Evolutionary conservation across 1,140 invertebrate genomes (phyloP), one percentile per base, ranked within the genome.

Genomic region (Leptonema lineaticorne): DNA sequence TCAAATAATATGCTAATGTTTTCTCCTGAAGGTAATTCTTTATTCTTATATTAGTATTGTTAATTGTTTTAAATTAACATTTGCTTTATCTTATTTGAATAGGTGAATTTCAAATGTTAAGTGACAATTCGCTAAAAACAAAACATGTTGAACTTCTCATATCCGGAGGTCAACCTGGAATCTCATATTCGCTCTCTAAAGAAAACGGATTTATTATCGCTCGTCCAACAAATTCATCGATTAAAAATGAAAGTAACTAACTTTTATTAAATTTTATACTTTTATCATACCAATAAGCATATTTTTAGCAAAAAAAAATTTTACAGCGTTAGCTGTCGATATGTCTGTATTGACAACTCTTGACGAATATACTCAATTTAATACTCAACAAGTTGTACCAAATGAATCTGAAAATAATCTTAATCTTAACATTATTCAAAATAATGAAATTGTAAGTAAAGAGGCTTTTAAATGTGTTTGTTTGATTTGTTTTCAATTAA

Each of bases 121-220:
- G 59, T 29, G 60, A 64, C 7, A 68, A 64, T 56, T 18, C 63
- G 5, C 68, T 72, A 37, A 69, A 72, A 48, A 33, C 67, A 4
- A 60, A 72, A 37, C 64, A 67, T 11, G 68, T 72, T 14, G 68
- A 67, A 28, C 68, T 69, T 41, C 37, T 72, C 9, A 72, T 72
- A 8, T 67, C 64, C 7, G 65, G 65, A 20, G 68, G 59, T 5
- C 68, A 69, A 22, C 46, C 71, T 26, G 68, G 65, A 7, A 62
- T 72, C 11, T 69, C 71, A 0, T 72, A 72, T 41, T 69, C 71
- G 1, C 45, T 72, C 2, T 68, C 71, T 30, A 72, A 63, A 37
- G 71, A 72, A 60, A 72, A 72, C 16, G 71, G 71, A 4, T 72
- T 72, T 59, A 72, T 72, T 45, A 69, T 72, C 5, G 71, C 71